Evolutionary conservation across 1,140 invertebrate species (phyloP), one percentile per base, ranked within the genome.

Genomic region (Macrocentrus cingulum): DNA sequence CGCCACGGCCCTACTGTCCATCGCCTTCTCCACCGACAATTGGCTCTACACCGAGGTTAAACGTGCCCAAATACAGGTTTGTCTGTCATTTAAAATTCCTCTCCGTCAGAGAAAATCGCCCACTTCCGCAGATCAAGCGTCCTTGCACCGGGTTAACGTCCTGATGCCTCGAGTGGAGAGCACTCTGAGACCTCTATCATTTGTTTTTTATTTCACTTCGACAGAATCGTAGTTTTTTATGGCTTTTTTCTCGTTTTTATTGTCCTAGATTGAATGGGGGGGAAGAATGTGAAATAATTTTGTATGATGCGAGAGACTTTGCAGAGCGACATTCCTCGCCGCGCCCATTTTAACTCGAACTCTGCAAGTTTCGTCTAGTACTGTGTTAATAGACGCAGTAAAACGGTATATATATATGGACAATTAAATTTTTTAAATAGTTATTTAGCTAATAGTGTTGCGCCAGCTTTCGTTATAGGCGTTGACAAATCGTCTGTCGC

Each of bases 11-110:
- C 83, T 95, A 66, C 84, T 97, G 68, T 88, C 91, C 58, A 95
- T 96, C 74, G 91, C 93, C 63, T 96, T 97, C 79, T 91, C 91
- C 67, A 96, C 94, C 72, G 94, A 97, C 82, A 95, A 95, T 82
- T 96, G 94, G 94, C 83, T 94, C 64, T 91, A 91, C 76, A 90
- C 93, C 66, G 91, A 94, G 81, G 92, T 97, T 59, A 91, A 92
- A 77, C 84, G 93, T 64, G 87, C 85, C 62, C 87, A 87, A 75
- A 93, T 95, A 69, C 87, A 93, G 89, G 90, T 94, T 85, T 81
- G 75, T 56, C 9, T 19, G 25, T 15, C 11, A n/a, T 25, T 20
- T 25, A 23, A 22, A 48, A 48, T 9, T n/a, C n/a, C n/a, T n/a
- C 2, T 48, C 16, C 0, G 22, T 22, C 13, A 1, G 9, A 49